Conservation (phyloP, 2,888 invertebrate genomes). For the Oscheius onirici region DNA sequence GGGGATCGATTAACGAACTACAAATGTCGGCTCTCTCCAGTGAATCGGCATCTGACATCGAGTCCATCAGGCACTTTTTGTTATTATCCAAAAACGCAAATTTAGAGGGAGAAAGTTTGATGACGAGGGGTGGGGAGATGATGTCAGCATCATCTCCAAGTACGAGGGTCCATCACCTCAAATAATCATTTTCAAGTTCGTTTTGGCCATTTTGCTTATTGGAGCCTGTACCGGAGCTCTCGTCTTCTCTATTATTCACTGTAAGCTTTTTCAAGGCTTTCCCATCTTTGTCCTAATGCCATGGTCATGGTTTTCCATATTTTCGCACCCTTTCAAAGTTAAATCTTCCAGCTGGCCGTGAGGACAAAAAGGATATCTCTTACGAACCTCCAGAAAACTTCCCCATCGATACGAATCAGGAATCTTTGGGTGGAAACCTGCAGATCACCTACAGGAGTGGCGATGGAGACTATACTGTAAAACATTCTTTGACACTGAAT, state of each 20-base stretch:
- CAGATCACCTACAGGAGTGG: conserved; percentile 3
- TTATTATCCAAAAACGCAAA: not conserved
- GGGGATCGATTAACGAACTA: not conserved
- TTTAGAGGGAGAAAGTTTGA: not conserved
- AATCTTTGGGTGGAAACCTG: conserved; percentile 9
- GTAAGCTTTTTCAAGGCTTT: conserved; percentile 14
- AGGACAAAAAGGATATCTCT: not conserved
- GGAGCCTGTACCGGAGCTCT: conserved; percentile 35
- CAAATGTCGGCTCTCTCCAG: conserved; percentile 2
- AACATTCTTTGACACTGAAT: not conserved
- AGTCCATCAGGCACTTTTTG: conserved; percentile 12
- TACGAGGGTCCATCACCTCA: conserved; percentile 30
- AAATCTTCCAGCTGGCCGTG: not conserved
- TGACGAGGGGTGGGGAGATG: conserved; percentile 40
- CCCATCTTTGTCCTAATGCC: too few relatives aligned
- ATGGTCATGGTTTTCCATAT: not conserved
- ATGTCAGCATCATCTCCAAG: conserved; percentile 32
- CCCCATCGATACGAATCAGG: conserved; percentile 27
- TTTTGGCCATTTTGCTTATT: conserved; percentile 28
- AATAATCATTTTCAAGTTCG: conserved; percentile 27
- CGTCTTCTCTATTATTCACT: conserved; percentile 33
- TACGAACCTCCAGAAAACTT: conserved; percentile 18
- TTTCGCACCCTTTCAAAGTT: not conserved
- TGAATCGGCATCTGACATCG: conserved; percentile 8
- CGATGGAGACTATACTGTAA: conserved; percentile 8